Evolutionary conservation across 2,797 vertebrate genomes (phyloP), one percentile per base, ranked within the genome.

Genomic region (Thalassophryne amazonica): DNA sequence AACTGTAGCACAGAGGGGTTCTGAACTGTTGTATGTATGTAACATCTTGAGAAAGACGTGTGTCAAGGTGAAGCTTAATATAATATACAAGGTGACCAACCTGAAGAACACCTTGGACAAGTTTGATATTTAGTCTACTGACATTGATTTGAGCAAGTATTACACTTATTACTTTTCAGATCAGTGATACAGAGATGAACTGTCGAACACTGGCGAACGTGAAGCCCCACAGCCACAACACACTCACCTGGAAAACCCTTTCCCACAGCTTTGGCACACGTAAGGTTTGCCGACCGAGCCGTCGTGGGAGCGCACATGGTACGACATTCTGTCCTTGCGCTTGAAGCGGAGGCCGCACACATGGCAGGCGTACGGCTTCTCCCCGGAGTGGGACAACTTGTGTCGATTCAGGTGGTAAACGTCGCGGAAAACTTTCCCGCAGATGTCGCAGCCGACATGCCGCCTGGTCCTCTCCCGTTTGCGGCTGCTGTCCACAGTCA

Each of bases 241-340:
- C 10, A 71, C 95, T 95, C 87, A 99, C 97, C 97, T 95, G 72
- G 97, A 99, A 65, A 98, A 99, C 6, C 97, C 97, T 90, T 99
- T 99, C n/a, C 97, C 97, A 60, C 97, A 99, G 91, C 94, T 99
- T 90, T 98, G 96, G 83, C 96, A 98, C 81, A 98, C 97, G 65
- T 99, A 99, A 1, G 97, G 97, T 84, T 99, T 99, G 45, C 97
- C 97, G 70, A 99, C 97, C 0, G 97, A 98, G 21, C 97, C 97
- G 56, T 99, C 97, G 3, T 99, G 97, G 49, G 96, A 98, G 17
- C 97, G 92, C 60, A 99, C 96, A 8, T 99, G 97, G 81, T 99
- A 99, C 5, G 97, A 98, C 97, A 99, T 99, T 73, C 97, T 88
- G 87, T 99, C 96, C 79, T 99, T 99, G 32, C 97, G 90, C 84